Evolutionary conservation across 2,888 invertebrate species (phyloP), one percentile per base, ranked within the genome.

Genomic region (Hanleya hanleyi): DNA sequence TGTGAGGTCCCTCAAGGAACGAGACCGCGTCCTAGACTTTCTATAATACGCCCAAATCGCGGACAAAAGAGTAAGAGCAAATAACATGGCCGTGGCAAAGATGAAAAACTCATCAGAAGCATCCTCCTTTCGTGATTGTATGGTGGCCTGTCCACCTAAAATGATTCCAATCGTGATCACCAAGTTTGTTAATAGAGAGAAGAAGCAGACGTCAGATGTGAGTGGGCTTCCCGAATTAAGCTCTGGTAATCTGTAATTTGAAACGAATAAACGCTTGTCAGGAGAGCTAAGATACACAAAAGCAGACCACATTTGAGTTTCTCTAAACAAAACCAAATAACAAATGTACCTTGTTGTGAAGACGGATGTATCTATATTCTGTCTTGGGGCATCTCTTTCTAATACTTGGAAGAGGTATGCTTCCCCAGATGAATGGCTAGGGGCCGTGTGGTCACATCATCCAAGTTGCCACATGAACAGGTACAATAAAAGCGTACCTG

Each of bases 1-100:
- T 86, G 36, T 78, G 75, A 9, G 87, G 87, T n/a, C 87, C 87
- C 49, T 83, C 76, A 18, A 84, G 77, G 70, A 87, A 88, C n/a
- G 81, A 78, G 33, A 88, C 83, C 26, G 81, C 81, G 22, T 85
- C 75, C 69, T 82, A 88, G 83, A 88, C 86, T 36, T 80, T 77
- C 64, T 80, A 79, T 22, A 84, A 79, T 72, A 84, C 79, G 0
- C 88, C 87, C n/a, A 88, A 81, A n/a, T 87, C 88, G 15, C 88
- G 87, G 64, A 88, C 86, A 64, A 88, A 76, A 29, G 87, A 87
- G 76, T 88, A 88, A 36, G 86, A 85, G 7, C 88, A 71, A 87
- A 87, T 49, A 88, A 78, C 29, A 84, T 84, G 18, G 87, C 86
- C 84, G 87, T 86, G 47, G 85, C 82, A n/a, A 87, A 76, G 15